A percentile compares a stretch with the other conserved stretches of the same genome.
Evolutionary conservation across 2,888 invertebrate genomes (phyloP).

Genomic region (Melieria picta): DNA sequence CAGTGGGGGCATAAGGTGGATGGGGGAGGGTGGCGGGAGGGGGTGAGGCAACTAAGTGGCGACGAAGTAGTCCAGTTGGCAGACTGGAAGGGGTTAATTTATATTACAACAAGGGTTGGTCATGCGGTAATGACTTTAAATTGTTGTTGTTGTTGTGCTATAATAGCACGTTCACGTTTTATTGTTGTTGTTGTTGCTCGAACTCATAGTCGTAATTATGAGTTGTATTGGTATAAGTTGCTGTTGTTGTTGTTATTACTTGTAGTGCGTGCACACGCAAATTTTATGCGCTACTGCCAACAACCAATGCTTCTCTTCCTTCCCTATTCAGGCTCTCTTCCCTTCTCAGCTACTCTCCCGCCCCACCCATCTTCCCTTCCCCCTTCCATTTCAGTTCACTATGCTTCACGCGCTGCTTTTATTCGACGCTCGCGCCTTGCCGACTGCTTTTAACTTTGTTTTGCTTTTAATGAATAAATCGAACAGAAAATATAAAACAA

Average conservation of each 20-base stretch:
- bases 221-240: no score
- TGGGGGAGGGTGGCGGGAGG: no score
- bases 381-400: no score
- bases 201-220: no score
- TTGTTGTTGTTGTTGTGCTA: background rate
- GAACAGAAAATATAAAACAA: no score
- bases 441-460: slow-evolving; percentile 41
- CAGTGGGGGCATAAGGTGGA: background rate
- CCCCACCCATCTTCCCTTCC: no score
- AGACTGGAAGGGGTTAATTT: background rate
- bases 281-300: no score
- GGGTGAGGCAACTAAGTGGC: no score
- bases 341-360: no score
- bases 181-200: background rate
- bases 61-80: no score
- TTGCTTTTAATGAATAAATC: slow-evolving; percentile 49
- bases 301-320: no score
- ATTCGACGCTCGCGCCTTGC: slow-evolving; percentile 58
- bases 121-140: background rate
- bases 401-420: slow-evolving; percentile 1
- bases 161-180: background rate
- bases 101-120: background rate
- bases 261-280: slow-evolving; percentile 50
- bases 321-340: no score
- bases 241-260: slow-evolving; percentile 1